phyloP scores from a whole-genome alignment of 2,113 vertebrate species.

The Nyctibius bracteatus region DNA sequence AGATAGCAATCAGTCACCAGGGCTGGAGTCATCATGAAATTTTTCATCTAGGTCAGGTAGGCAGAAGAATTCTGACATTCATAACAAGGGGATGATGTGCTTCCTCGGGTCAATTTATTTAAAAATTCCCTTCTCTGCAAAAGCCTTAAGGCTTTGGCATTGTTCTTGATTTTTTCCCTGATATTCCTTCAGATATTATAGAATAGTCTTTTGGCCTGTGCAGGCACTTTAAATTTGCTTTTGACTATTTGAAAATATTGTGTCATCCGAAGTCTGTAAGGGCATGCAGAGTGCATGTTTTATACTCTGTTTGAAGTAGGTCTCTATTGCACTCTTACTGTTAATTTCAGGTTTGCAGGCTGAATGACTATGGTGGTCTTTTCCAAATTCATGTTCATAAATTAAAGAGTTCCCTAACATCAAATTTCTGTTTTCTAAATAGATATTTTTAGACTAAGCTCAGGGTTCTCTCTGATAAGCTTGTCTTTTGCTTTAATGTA shows the following conservation, averaged over 20 bases:
- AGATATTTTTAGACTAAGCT: neutral
- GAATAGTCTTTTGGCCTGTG: neutral
- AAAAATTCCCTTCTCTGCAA: neutral
- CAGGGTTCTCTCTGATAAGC: neutral
- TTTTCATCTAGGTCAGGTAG: constrained; percentile 7
- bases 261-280: neutral
- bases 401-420: neutral
- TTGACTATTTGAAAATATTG: neutral
- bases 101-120: neutral
- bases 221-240: neutral
- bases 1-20: neutral
- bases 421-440: neutral
- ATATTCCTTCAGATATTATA: neutral
- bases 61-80: neutral
- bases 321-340: neutral
- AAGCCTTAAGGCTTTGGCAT: neutral
- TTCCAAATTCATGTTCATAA: neutral
- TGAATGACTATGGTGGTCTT: neutral
- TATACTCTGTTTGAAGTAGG: neutral
- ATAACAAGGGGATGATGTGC: neutral
- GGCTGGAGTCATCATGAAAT: neutral
- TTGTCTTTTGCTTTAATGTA: neutral
- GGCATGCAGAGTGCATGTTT: neutral
- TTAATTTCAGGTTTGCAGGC: neutral
- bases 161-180: neutral